These are phyloP conservation scores for Parascotia fuliginaria DNA, from an alignment of 2,888 invertebrate genomes.

Conservation along the genomic window DNA sequence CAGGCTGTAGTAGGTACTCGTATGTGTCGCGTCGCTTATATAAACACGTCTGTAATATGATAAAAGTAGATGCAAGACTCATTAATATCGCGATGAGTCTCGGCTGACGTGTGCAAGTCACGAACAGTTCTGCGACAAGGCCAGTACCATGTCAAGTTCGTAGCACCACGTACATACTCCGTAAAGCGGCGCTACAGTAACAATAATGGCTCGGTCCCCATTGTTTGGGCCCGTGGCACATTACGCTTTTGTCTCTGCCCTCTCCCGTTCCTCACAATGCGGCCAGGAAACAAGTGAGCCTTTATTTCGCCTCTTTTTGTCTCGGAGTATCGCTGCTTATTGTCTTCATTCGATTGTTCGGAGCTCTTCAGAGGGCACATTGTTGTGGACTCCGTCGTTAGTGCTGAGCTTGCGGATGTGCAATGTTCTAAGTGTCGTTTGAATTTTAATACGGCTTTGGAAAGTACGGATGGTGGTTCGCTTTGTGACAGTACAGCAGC, in stretches of 20 bases:
- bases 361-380: conserved; percentile 85
- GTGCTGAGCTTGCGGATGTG: conserved; percentile 83
- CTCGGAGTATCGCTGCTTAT: conserved; percentile 87
- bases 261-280: conserved; percentile 86
- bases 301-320: conserved; percentile 87
- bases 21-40: no score
- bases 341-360: conserved; percentile 87
- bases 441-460: conserved; percentile 75
- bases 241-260: conserved; percentile 86
- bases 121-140: conserved; percentile 46
- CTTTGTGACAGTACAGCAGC: conserved; percentile 25
- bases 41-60: conserved; percentile 11
- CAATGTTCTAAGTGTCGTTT: conserved; percentile 79
- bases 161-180: conserved; percentile 76
- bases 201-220: conserved; percentile 83
- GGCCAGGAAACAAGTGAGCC: conserved; percentile 87
- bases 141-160: conserved; percentile 81
- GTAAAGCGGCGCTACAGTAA: conserved; percentile 82
- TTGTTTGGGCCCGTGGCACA: conserved; percentile 86
- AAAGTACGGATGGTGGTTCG: conserved; percentile 42
- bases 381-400: conserved; percentile 84
- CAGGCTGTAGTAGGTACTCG: no score
- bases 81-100: conserved; percentile 21
- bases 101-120: conserved; percentile 33
- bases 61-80: conserved; percentile 6